Conservation (phyloP, 2,888 invertebrate genomes). For the Acanthococcus lagerstroemiae region DNA sequence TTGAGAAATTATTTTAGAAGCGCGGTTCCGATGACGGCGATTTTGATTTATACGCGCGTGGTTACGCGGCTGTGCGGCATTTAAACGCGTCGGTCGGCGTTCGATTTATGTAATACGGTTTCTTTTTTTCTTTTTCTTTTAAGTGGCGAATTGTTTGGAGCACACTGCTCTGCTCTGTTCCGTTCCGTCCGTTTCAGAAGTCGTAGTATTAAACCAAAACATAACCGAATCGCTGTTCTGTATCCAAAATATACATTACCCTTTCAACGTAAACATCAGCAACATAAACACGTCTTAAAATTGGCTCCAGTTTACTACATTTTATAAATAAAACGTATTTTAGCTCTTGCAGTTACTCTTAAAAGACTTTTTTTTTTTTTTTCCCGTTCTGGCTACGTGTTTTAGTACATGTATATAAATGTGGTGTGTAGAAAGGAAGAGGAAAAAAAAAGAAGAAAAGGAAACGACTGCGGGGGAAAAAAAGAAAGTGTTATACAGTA, state of each 20-base stretch:
- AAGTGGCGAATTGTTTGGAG: conserved; percentile 23
- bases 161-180: conserved; percentile 21
- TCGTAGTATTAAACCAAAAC: conserved; percentile 14
- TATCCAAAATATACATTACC: conserved; percentile 31
- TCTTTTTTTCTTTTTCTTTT: conserved; percentile 17
- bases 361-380: neutral
- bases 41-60: no score
- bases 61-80: no score
- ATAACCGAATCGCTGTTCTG: conserved; percentile 29
- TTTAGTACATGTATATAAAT: no score
- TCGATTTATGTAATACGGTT: neutral
- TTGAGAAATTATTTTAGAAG: no score
- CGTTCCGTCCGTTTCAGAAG: no score
- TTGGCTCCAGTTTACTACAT: conserved; percentile 30
- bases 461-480: no score
- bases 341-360: conserved; percentile 8
- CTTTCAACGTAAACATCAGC: conserved; percentile 30
- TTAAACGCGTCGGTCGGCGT: conserved; percentile 23
- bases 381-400: neutral
- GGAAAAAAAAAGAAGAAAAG: neutral
- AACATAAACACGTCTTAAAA: conserved; percentile 31
- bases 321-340: conserved; percentile 29
- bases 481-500: no score
- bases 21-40: no score
- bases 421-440: neutral